Conservation (phyloP, 2,113 vertebrate species). For the Aptenodytes patagonicus region DNA sequence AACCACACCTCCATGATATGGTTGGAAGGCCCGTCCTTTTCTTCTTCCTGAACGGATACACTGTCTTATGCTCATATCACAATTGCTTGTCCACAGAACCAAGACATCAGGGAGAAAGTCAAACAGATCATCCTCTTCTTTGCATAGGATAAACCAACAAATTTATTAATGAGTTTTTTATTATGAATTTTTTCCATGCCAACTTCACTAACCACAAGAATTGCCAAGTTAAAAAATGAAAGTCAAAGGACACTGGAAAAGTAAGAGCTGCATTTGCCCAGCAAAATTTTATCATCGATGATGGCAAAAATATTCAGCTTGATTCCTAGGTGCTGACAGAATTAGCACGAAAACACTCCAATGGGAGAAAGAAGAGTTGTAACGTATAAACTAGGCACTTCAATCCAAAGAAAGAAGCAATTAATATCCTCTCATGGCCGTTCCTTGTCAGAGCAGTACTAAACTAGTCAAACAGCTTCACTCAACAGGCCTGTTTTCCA, state of each 20-base stretch:
- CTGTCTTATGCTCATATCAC: background rate
- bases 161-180: background rate
- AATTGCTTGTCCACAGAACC: background rate
- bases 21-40: background rate
- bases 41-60: background rate
- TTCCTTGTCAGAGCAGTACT: background rate
- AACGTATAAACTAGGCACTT: background rate
- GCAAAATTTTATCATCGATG: background rate
- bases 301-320: background rate
- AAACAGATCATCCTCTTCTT: background rate
- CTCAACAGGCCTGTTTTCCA: background rate
- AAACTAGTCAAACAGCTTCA: background rate
- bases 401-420: background rate
- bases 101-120: background rate
- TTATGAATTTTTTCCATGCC: background rate
- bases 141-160: background rate
- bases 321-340: background rate
- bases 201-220: background rate
- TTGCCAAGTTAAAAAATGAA: background rate
- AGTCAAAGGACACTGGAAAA: background rate
- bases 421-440: background rate
- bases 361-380: background rate
- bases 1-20: rapidly evolving
- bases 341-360: background rate
- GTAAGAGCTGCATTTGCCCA: background rate